Evolutionary conservation across 2,113 vertebrate species (phyloP).

Genomic region (Pelvicachromis taeniatus): DNA sequence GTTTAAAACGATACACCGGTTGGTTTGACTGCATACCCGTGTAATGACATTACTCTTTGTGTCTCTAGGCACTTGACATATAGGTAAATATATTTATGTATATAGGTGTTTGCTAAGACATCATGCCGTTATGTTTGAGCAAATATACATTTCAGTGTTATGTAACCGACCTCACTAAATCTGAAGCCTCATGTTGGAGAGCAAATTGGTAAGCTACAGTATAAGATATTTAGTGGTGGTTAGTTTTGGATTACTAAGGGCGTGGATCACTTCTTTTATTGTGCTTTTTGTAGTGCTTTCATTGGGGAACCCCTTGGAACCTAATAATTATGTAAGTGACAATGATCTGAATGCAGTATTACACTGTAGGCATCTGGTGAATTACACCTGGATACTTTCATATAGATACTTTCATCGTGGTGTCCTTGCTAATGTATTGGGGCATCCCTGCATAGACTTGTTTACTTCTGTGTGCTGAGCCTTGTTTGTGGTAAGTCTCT

Average conservation of each 20-base stretch:
- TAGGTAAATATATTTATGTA: neutral
- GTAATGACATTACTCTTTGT: neutral
- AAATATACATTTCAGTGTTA: neutral
- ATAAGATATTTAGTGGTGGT: neutral
- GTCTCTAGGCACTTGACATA: neutral
- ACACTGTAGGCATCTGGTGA: neutral
- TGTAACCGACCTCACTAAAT: neutral
- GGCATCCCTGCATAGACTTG: neutral
- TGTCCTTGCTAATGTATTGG: neutral
- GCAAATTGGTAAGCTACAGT: neutral
- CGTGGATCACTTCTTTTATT: neutral
- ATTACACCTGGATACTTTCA: neutral
- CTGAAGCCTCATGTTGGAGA: neutral
- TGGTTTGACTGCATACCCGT: neutral
- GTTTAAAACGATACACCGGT: accelerated
- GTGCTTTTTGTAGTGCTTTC: neutral
- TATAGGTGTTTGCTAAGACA: neutral
- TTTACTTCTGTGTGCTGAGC: neutral
- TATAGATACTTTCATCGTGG: neutral
- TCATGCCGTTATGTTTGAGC: neutral
- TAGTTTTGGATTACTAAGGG: neutral
- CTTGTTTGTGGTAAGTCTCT: neutral
- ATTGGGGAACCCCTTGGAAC: neutral
- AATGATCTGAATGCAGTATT: neutral
- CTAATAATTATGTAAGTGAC: neutral